Evolutionary conservation across 2,113 vertebrate species (phyloP).

Genomic region (Archocentrus centrarchus): DNA sequence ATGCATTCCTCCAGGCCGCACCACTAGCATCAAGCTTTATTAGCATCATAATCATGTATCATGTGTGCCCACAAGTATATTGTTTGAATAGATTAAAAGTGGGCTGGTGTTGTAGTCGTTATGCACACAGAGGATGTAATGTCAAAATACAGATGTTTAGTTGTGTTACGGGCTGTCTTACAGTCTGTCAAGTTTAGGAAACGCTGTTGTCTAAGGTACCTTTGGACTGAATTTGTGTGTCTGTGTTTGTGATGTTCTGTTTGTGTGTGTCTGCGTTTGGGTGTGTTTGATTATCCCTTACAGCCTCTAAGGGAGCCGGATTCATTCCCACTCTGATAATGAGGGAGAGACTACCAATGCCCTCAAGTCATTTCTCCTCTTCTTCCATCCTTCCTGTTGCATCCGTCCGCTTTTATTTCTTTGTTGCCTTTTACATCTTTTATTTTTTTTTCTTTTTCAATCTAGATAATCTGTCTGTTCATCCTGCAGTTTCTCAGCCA

Average conservation of each 20-base stretch:
- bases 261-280: conserved; percentile 40
- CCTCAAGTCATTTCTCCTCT: conserved; percentile 78
- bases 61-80: conserved; percentile 57
- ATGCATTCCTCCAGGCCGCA: conserved; percentile 59
- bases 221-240: conserved; percentile 30
- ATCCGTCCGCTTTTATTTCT: conserved; percentile 36
- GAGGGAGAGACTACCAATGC: conserved; percentile 78
- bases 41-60: conserved; percentile 64
- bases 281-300: conserved; percentile 78
- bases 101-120: conserved; percentile 12
- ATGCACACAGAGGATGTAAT: neutral
- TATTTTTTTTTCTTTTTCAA: conserved; percentile 31
- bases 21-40: conserved; percentile 54
- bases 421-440: conserved; percentile 29
- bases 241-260: conserved; percentile 31
- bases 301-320: conserved; percentile 74
- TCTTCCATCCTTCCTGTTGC: conserved; percentile 71
- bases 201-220: conserved; percentile 10
- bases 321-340: conserved; percentile 82
- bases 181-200: conserved; percentile 26
- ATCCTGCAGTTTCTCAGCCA: neutral
- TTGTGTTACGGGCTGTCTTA: conserved; percentile 14
- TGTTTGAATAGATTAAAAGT: conserved; percentile 49
- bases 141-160: conserved; percentile 5
- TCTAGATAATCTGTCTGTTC: conserved; percentile 22